Evolutionary conservation across 2,797 vertebrate species (phyloP), one percentile per base, ranked within the genome.

Genomic region (Muraenolepis orangiensis): DNA sequence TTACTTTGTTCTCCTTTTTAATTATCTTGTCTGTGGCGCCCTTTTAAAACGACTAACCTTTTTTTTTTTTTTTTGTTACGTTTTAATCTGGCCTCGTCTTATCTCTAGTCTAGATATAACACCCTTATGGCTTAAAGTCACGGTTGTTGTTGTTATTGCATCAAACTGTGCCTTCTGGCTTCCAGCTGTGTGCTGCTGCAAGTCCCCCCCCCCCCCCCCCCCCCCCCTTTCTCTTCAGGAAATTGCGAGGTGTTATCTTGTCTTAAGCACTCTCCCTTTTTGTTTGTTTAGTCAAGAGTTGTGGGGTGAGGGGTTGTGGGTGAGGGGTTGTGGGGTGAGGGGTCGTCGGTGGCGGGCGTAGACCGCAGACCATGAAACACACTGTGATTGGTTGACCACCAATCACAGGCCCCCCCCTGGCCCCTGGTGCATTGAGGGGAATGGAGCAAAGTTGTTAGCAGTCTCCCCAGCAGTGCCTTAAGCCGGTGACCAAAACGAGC

Each of bases 21-120:
- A n/a, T 70, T 76, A 38, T 30, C 40, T 69, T 1, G 7, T 40
- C 69, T 71, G 77, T 71, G 71, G 26, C 38, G 40, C 29, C 4
- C 51, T 61, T 61, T 61, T 1, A 61, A 61, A 61, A 23, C 51
- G n/a, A 8, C n/a, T 7, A 61, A 61, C 51, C 23, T 4, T 51
- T 7, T 13, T 46, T 3, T 51, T 51, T 51, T 4, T 51, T 7
- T 13, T 46, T 3, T 51, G 20, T 51, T 51, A 51, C 46, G n/a
- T 51, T n/a, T n/a, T 20, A n/a, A 20, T 51, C 46, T n/a, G 20
- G 46, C 46, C 46, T 51, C 4, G 6, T 20, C 4, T 51, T 51
- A 51, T 51, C 46, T 51, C 14, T 51, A 51, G 46, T 51, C 14
- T 51, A 51, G 46, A 51, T 51, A 51, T 51, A 6, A 13, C 14